phyloP scores from a whole-genome alignment of 1,140 invertebrate genomes.

The Periplaneta americana region DNA sequence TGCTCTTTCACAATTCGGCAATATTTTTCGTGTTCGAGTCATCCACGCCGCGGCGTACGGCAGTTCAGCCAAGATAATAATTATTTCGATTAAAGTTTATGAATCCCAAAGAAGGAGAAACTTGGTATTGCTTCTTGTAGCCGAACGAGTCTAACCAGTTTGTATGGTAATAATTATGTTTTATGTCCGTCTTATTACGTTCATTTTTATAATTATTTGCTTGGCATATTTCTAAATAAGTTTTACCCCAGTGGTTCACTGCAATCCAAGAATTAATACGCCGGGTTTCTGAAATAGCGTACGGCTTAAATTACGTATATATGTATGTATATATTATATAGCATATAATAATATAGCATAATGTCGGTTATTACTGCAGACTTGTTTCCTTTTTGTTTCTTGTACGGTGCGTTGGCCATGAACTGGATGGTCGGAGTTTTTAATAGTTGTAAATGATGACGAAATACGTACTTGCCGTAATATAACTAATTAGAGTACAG shows the following conservation, averaged over 20 bases:
- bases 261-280: background rate
- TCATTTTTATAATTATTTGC: background rate
- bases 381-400: background rate
- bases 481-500: background rate
- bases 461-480: background rate
- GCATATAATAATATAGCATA: background rate
- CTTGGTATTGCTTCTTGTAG: background rate
- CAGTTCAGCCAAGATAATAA: background rate
- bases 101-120: background rate
- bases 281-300: background rate
- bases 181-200: background rate
- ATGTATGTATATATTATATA: background rate
- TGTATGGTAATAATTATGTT: background rate
- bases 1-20: too few relatives aligned
- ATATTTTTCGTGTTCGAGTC: too few relatives aligned
- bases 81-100: background rate
- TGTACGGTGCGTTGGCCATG: background rate
- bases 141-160: background rate
- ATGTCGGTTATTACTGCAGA: background rate
- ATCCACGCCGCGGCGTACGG: too few relatives aligned
- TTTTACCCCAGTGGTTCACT: background rate
- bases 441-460: background rate
- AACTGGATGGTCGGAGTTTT: background rate
- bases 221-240: background rate
- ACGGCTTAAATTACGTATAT: background rate